Evolutionary conservation across 2,888 invertebrate genomes (phyloP), one percentile per base, ranked within the genome.

Genomic region (Acrobasis consociella): DNA sequence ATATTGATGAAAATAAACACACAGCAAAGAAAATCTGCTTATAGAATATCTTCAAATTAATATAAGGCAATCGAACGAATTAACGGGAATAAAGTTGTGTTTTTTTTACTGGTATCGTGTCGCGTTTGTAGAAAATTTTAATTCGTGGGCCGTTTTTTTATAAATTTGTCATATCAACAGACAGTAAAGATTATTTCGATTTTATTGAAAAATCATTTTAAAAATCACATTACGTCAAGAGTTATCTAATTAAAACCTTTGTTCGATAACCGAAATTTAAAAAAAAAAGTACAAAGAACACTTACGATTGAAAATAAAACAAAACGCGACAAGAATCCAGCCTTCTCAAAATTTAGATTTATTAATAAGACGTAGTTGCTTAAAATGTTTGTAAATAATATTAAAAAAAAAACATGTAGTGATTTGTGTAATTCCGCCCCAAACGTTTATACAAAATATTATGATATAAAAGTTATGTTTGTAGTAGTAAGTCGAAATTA

Each of bases 381-480:
- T 88, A 82, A 81, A 79, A 80, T 84, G 82, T 85, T 83, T 91
- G 89, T 91, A 91, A 82, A 90, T 89, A 89, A 78, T 74, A 84
- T 80, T 49, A 65, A 76, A 74, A 81, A 78, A 76, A 76, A 55
- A 22, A 22, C 22, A 22, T 69, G 87, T 91, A 90, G 90, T 78
- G 68, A 80, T 85, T 82, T 85, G 72, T 86, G 84, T 87, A 85
- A 83, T 78, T 87, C 90, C 89, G 88, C 85, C 87, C 90, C 77
- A 64, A 51, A 64, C 62, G 63, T 68, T 64, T 70, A 70, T 69
- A 72, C 64, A 64, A 67, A 63, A 69, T 70, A 71, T 67, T 70
- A 71, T 67, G 64, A 68, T 69, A 67, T 67, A 69, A 67, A 74
- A 73, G 72, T 77, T 81, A 76, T 67, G 71, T 77, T 71, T 73